phyloP scores from a whole-genome alignment of 2,113 vertebrate species.

The Brachypteracias leptosomus region DNA sequence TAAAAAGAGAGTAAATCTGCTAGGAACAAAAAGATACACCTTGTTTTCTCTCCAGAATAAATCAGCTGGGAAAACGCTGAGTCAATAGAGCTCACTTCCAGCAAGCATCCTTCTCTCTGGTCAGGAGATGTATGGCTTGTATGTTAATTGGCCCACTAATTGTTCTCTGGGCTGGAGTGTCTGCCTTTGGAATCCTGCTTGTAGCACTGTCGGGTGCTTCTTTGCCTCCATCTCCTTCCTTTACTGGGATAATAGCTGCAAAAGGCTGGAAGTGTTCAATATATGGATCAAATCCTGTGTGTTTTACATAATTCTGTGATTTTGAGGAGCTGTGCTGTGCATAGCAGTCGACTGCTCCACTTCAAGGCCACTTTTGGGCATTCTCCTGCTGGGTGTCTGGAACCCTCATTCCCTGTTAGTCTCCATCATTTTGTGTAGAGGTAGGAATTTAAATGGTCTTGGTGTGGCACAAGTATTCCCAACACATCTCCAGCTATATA shows the following conservation, averaged over 20 bases:
- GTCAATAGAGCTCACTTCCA: not conserved
- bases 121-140: not conserved
- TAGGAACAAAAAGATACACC: not conserved
- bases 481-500: not conserved
- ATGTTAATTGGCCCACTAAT: not conserved
- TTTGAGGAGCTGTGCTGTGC: not conserved
- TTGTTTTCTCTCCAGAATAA: not conserved
- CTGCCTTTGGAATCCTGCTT: not conserved
- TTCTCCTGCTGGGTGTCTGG: not conserved
- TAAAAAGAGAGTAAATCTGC: not conserved
- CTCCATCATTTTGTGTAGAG: not conserved
- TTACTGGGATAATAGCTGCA: not conserved
- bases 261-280: rapidly evolving
- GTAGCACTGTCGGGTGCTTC: not conserved
- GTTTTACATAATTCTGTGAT: not conserved
- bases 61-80: not conserved
- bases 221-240: not conserved
- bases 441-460: not conserved
- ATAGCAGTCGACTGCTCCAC: rapidly evolving
- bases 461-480: not conserved
- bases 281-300: not conserved
- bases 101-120: not conserved
- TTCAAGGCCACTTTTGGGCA: not conserved
- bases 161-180: not conserved
- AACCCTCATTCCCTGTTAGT: not conserved